Evolutionary conservation across 2,113 vertebrate genomes (phyloP), one percentile per base, ranked within the genome.

Genomic region (Xiphias gladius): DNA sequence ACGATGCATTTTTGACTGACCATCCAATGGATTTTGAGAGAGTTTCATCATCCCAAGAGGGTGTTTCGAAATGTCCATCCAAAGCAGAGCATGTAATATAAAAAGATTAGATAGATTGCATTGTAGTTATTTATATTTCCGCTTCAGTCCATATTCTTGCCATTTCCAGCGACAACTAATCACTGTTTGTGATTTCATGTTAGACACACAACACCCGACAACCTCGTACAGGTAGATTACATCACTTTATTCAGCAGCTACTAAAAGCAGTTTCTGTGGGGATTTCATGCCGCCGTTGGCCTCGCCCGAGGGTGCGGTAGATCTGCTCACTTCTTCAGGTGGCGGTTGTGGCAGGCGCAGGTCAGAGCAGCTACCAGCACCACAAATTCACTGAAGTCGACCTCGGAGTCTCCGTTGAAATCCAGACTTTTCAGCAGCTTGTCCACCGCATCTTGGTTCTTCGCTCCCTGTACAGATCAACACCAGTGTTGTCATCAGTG

Each of bases 381-480:
- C 3, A 96, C 28, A 73, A 96, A 96, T 86, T 96, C 96, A 0
- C 14, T 92, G 93, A 96, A 97, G 90, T 96, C 95, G 32, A 97
- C 88, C 80, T 95, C 76, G 0, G 72, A 73, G 54, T 96, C 94
- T 0, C 92, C 83, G 0, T 95, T 91, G 11, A 90, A 70, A 17
- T 97, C 96, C 84, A 96, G 88, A 39, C 89, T 75, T 70, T 93
- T 91, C 76, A 96, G 62, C 55, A 96, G 50, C 63, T 90, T 87
- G 14, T 95, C 91, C 46, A 93, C 85, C 0, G 86, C 70, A 0
- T 26, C 64, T 37, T 59, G 90, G 78, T 95, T 93, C 70, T 92
- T 95, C 0, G 82, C 65, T 7, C 1, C 32, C 91, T 93, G 77
- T n/a, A 26, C 3, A 71, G 2, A 76, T 1, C 16, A 43, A 62